Percentiles rank a stretch among this genome's conserved stretches.
Evolutionary conservation across 2,797 vertebrate genomes (phyloP).

Genomic region (Protonibea diacanthus): DNA sequence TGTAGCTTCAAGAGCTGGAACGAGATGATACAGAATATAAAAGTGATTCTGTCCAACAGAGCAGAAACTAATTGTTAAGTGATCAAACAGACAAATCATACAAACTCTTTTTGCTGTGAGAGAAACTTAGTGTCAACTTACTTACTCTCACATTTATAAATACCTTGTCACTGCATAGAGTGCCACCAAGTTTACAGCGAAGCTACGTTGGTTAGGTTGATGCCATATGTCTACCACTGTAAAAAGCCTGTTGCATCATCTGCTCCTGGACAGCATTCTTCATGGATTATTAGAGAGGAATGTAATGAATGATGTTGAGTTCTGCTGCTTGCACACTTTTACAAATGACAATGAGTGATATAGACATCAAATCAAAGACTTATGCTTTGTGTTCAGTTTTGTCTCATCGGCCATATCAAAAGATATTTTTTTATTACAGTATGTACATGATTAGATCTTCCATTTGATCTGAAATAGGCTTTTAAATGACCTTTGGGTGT

Average conservation of each 20-base stretch:
- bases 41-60: neutral
- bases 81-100: neutral
- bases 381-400: neutral
- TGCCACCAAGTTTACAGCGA: neutral
- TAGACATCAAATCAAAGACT: too few species aligned
- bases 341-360: neutral
- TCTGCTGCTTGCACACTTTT: neutral
- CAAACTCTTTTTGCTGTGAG: neutral
- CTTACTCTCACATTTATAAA: slow-evolving; percentile 31
- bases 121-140: neutral
- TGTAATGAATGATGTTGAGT: neutral
- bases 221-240: slow-evolving; percentile 7
- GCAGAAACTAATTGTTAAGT: neutral
- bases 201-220: neutral
- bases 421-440: neutral
- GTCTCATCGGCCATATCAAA: neutral
- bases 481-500: neutral
- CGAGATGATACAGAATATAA: slow-evolving; percentile 13
- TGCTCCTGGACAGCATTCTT: slow-evolving; percentile 5
- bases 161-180: slow-evolving; percentile 1
- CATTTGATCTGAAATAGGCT: too few species aligned
- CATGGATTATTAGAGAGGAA: neutral
- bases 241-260: slow-evolving; percentile 14
- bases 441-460: neutral
- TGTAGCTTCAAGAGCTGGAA: slow-evolving; percentile 5